Base-by-base conservation (phyloP, 1,140 invertebrate genomes). In the Propsilocerus akamusi region DNA sequence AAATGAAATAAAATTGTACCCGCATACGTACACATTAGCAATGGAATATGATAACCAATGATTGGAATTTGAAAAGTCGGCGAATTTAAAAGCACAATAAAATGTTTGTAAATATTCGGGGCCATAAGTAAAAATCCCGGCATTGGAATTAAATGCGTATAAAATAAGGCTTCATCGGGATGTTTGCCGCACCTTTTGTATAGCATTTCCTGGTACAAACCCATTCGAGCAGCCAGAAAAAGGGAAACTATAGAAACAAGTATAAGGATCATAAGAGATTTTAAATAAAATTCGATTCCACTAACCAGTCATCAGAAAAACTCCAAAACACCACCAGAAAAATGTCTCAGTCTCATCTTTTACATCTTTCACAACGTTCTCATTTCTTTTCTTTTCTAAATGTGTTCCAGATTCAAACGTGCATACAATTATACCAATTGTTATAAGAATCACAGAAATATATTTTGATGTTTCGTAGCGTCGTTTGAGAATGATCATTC, bases 161-260 rank as follows among this genome's bases (percentile, higher is more conserved):
- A 98, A 68, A 85, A 99, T 10, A 99, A 68, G 11, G 94, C 90
- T 71, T 99, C 96, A 55, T 79, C 74, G 0, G 95, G 87, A 73
- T 96, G 83, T 69, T 97, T 98, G 47, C 95, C 95, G 68, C 85
- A 81, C 51, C 78, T 77, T 51, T 70, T 69, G 60, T 93, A 92
- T 4, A 98, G 67, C 8, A 76, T 76, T 70, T 99, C 94, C 71
- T 99, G 96, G 64, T 86, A 96, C 52, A 99, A 90, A 2, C 95
- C 96, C 86, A 98, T 91, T 51, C 86, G 72, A 5, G 96, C 92
- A 1, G 95, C 97, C 50, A 96, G 72, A 53, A 99, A 84, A 26
- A 99, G 67, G 0, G 92, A 90, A 52, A 87, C 72, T 0, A 87
- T 88, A n/a, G n/a, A n/a, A n/a, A n/a, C n/a, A 10, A 99, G 68